Base-by-base conservation (phyloP, 1,140 invertebrate species). In the Octopus bimaculoides region DNA sequence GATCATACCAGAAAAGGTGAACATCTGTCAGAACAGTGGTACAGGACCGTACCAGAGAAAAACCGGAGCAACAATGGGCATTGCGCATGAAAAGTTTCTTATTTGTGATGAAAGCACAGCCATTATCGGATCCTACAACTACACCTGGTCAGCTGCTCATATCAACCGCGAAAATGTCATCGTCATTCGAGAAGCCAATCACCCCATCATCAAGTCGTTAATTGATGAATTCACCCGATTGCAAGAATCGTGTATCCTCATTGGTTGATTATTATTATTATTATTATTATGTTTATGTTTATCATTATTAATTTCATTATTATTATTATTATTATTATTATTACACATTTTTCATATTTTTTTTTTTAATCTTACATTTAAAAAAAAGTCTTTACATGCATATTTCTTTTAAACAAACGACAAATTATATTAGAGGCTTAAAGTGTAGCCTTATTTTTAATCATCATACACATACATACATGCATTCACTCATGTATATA, bases 91-190 rank as follows among this genome's bases (percentile, higher is more conserved):
- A 17, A 75, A 75, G 74, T 75, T 75, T 4, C 74, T 75, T 14
- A 53, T 75, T 41, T 75, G 41, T 53, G 74, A 75, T 17, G 52
- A 75, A 7, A 41, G 41, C 41, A 75, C 20, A 1, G 74, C 74
- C 41, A 41, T 75, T 17, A 8, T 53, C 8, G 74, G 74, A 12
- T 75, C 74, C 41, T 75, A 75, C 74, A 75, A 75, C 52, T 75
- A 75, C 74, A 75, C 74, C 17, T 75, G 74, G 74, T 75, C 74
- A 52, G 74, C 74, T 53, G 74, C 74, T 7, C 20, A 75, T 17
- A 75, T 75, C 74, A 75, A 75, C 74, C 26, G 74, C 1, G 74
- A 75, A 17, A 75, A 75, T 53, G 74, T 75, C 7, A 52, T 53
- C 14, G 9, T 75, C 26, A 14, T 75, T 17, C 17, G 4, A 7